These are phyloP conservation scores for Leptinotarsa defecta DNA, from an alignment of 1,140 invertebrate genomes.

Conservation along the genomic window DNA sequence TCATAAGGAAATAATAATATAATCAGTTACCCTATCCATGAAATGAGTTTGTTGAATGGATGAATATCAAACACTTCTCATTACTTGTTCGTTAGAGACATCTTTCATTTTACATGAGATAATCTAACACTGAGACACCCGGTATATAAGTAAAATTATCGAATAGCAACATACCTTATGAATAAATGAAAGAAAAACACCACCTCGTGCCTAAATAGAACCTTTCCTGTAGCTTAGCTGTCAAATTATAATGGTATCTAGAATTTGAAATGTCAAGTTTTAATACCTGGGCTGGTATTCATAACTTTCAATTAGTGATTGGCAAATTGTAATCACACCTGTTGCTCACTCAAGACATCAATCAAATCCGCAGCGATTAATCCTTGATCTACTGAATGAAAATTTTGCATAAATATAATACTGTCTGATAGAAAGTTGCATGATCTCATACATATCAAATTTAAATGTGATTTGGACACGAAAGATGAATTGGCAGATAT, in stretches of 20 bases:
- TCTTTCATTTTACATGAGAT: too few species aligned
- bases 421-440: neutral
- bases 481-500: neutral
- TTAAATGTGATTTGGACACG: neutral
- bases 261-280: neutral
- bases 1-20: too few species aligned
- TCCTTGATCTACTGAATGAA: neutral
- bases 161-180: too few species aligned
- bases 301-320: neutral
- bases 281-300: neutral
- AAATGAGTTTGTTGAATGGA: too few species aligned
- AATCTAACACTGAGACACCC: too few species aligned
- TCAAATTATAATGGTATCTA: neutral
- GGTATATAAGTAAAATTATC: too few species aligned
- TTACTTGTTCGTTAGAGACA: too few species aligned
- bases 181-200: too few species aligned
- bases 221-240: too few species aligned
- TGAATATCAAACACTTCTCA: too few species aligned
- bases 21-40: too few species aligned
- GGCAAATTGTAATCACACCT: neutral
- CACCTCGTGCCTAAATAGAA: too few species aligned
- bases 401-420: neutral
- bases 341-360: neutral
- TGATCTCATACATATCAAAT: slow-evolving; percentile 1
- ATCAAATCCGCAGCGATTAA: neutral